Evolutionary conservation across 2,888 invertebrate species (phyloP).

Genomic region (Bellardia bayeri): DNA sequence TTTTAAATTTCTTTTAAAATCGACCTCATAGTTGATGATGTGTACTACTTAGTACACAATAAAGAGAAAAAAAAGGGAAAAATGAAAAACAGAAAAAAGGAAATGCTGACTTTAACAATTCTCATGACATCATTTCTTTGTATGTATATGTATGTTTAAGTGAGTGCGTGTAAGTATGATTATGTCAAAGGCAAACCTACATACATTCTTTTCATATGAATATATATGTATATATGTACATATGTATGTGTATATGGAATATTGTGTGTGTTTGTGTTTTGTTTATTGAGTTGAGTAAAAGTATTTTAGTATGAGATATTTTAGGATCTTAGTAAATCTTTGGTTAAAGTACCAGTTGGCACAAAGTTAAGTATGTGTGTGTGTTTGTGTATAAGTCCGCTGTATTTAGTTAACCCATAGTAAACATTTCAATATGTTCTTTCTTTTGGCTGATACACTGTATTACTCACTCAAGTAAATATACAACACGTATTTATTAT

Average conservation of each 20-base stretch:
- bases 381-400: conserved; percentile 24
- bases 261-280: background rate
- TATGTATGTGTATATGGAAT: background rate
- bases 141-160: background rate
- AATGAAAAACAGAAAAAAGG: background rate
- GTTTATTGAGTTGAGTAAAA: conserved; percentile 52
- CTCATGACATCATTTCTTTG: conserved; percentile 55
- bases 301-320: conserved; percentile 46
- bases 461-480: background rate
- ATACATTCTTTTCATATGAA: background rate
- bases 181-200: conserved; percentile 11
- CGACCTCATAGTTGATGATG: background rate
- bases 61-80: conserved; percentile 14
- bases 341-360: conserved; percentile 61
- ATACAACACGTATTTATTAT: conserved; percentile 65
- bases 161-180: background rate
- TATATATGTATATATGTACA: background rate
- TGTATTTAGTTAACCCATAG: conserved; percentile 52
- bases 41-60: conserved; percentile 1
- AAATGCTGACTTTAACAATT: conserved; percentile 64
- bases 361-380: conserved; percentile 37
- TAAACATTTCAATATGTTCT: conserved; percentile 63
- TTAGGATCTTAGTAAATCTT: conserved; percentile 69
- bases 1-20: background rate
- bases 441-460: background rate